Base-by-base conservation (phyloP, 2,797 vertebrate genomes). In the Gymnothorax javanicus region DNA sequence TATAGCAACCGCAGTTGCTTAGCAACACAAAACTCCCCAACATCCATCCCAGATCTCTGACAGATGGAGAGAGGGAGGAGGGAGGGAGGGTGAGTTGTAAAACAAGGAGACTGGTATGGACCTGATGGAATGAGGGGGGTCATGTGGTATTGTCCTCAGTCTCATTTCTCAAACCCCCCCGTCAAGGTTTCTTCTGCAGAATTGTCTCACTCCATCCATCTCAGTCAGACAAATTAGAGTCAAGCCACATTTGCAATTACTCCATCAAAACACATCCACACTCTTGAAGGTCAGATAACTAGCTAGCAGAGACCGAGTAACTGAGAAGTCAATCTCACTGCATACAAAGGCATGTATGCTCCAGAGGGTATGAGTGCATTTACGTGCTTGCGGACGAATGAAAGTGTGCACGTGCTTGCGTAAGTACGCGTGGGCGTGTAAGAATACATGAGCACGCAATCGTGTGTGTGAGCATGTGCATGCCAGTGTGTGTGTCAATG, bases 31-130 rank as follows among this genome's bases (percentile, higher is more conserved):
- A 94, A 96, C 95, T 96, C 95, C 95, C 94, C 94, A 95, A 95
- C 95, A 95, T 94, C 95, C 95, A 95, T 96, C 96, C 95, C 95
- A 95, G 94, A 95, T 95, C 94, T 94, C 93, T 91, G 93, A 95
- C 94, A 94, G 93, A 95, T 93, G 94, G 94, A 92, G 88, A 88
- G 88, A 92, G 90, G 60, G 69, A 64, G 25, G 73, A 52, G n/a
- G 81, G 33, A n/a, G 27, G 83, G 69, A 43, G 27, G 54, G 15
- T 43, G 58, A 57, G 56, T n/a, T 23, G 57, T 83, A 82, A 27
- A 86, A 7, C 86, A 64, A 89, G 83, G 85, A 77, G 33, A 85
- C 88, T 50, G 52, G 87, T 88, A 2, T 64, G 23, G 71, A 79
- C 58, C 87, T 92, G 86, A 89, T 57, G 88, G 86, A 85, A 60